Base-by-base conservation (phyloP, 2,797 vertebrate species). In the Onychomys leucogaster region DNA sequence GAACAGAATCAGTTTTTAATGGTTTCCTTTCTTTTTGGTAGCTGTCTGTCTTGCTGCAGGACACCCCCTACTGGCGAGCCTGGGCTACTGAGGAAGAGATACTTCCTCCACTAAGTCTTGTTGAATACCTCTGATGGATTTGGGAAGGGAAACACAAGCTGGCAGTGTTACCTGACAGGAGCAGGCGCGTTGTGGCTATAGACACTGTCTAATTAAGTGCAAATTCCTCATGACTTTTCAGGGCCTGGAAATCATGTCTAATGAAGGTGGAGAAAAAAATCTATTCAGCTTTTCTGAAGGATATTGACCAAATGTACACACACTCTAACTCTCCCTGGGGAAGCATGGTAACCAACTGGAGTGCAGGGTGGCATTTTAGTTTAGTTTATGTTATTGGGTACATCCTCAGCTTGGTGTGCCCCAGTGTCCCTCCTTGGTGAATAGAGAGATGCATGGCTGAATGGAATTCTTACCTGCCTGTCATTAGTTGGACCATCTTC, bases 251-350 rank as follows among this genome's bases (percentile, higher is more conserved):
- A 29, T 59, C 59, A 71, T 23, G 34, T 82, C 34, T 81, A 84
- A 69, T 90, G 71, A 77, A 75, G 46, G 82, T 13, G 43, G 91
- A 91, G 34, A 88, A 92, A 77, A 88, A 90, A 91, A 89, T 91
- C 82, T 25, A 71, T 82, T 69, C 52, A 65, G 7, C n/a, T 88
- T 95, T 94, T 55, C 91, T 85, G 78, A 89, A 89, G 55, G 80
- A 14, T 71, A 34, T 49, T 87, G 76, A 67, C 83, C 43, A 67
- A 34, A 37, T 0, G 9, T 41, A 27, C 13, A 32, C 9, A 11
- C 0, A 6, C 2, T 32, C 12, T 16, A 83, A n/a, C 10, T 34
- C 43, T 81, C 80, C 67, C 34, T 32, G 32, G 43, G 83, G n/a
- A 59, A 65, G 52, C 2, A 11, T 0, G 0, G 14, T 6, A 75